Evolutionary conservation across 2,113 vertebrate species (phyloP).

Genomic region (Pycnonotus jocosus): DNA sequence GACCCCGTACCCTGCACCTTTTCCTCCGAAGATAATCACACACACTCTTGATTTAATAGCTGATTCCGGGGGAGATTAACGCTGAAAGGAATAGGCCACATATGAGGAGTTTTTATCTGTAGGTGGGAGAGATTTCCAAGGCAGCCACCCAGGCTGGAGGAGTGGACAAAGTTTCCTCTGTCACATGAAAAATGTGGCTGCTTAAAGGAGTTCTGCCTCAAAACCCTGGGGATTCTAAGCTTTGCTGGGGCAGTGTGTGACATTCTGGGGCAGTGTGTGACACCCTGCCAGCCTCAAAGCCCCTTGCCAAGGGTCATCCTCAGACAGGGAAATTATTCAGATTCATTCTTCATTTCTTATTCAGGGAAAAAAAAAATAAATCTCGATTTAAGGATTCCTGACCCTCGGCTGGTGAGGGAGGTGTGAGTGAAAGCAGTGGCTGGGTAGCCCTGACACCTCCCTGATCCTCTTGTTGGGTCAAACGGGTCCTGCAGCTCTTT

Average conservation of each 20-base stretch:
- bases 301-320: neutral
- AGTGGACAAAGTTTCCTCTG: neutral
- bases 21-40: conserved; percentile 2
- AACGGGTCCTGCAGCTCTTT: neutral
- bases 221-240: neutral
- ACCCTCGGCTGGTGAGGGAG: neutral
- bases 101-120: neutral
- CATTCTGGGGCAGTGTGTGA: neutral
- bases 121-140: neutral
- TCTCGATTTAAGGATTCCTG: neutral
- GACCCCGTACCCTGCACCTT: neutral
- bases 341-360: neutral
- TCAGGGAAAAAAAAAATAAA: neutral
- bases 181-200: neutral
- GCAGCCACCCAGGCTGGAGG: neutral
- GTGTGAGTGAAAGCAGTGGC: neutral
- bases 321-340: neutral
- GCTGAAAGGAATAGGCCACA: neutral
- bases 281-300: neutral
- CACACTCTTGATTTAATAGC: neutral
- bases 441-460: neutral
- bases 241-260: neutral
- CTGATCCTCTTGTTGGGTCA: neutral
- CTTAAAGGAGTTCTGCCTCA: neutral
- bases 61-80: neutral